Percentiles rank a stretch among this genome's conserved stretches.
phyloP scores from a whole-genome alignment of 35 echinoderm and acorn worm species.

The Heliocidaris tuberculata region DNA sequence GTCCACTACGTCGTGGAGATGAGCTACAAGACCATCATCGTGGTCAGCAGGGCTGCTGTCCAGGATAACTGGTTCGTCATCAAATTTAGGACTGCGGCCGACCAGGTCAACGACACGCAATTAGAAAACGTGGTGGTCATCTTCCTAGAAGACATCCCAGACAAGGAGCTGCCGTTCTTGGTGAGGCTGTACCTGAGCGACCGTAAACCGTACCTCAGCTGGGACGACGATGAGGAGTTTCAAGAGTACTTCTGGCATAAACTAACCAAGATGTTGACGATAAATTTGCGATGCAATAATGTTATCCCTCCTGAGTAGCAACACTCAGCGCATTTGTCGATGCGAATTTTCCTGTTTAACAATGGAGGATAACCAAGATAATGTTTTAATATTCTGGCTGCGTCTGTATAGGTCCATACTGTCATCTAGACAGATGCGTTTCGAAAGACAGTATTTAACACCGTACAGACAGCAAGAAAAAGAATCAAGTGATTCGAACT shows the following conservation, averaged over 20 bases:
- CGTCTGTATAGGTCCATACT: too few relatives aligned
- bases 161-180: constrained; percentile 7
- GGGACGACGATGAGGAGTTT: neutral
- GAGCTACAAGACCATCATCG: constrained; percentile 4
- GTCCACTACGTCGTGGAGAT: neutral
- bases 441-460: too few relatives aligned
- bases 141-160: constrained; percentile 30
- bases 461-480: too few relatives aligned
- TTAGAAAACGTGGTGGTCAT: neutral
- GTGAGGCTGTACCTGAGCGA: constrained; percentile 32
- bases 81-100: neutral
- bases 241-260: constrained; percentile 7
- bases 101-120: too few relatives aligned
- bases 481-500: too few relatives aligned
- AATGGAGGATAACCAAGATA: too few relatives aligned
- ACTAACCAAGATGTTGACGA: neutral
- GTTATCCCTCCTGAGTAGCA: neutral
- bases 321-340: too few relatives aligned
- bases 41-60: neutral
- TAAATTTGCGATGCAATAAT: neutral
- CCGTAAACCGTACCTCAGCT: neutral
- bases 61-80: neutral
- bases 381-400: too few relatives aligned
- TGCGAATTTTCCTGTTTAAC: too few relatives aligned
- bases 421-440: too few relatives aligned